Evolutionary conservation across 2,797 vertebrate genomes (phyloP).

Genomic region (Myripristis jacobus): DNA sequence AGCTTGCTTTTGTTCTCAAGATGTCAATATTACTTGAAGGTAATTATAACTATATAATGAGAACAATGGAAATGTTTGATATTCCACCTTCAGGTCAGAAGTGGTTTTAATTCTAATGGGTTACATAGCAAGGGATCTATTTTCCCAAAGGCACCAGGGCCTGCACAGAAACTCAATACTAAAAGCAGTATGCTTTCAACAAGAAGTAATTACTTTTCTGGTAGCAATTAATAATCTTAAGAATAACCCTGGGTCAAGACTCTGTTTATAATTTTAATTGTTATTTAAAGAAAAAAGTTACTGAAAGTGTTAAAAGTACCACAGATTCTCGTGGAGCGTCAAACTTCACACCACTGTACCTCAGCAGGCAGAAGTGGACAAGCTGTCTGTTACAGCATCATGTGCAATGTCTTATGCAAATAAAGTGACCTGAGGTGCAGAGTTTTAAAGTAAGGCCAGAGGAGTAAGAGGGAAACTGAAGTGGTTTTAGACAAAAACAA

Average conservation of each 20-base stretch:
- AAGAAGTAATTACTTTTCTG: slow-evolving; percentile 66
- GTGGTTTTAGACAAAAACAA: slow-evolving; percentile 72
- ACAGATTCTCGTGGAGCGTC: slow-evolving; percentile 35
- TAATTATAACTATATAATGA: slow-evolving; percentile 69
- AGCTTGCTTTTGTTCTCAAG: slow-evolving; percentile 37
- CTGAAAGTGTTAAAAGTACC: slow-evolving; percentile 50
- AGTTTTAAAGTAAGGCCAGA: slow-evolving; percentile 70
- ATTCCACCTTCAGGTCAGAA: slow-evolving; percentile 65
- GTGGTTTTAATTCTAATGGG: slow-evolving; percentile 60
- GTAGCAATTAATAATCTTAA: slow-evolving; percentile 73
- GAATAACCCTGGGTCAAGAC: slow-evolving; percentile 72
- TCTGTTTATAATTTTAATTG: slow-evolving; percentile 65
- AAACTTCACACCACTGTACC: slow-evolving; percentile 20
- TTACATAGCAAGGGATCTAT: slow-evolving; percentile 50
- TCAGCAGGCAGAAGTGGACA: slow-evolving; percentile 36
- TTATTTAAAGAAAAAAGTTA: slow-evolving; percentile 55
- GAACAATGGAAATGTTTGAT: slow-evolving; percentile 59
- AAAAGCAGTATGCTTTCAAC: slow-evolving; percentile 58
- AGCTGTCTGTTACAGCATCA: slow-evolving; percentile 64
- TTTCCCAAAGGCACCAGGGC: slow-evolving; percentile 42
- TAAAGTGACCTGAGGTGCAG: slow-evolving; percentile 69
- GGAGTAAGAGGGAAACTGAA: slow-evolving; percentile 61
- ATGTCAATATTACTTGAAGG: slow-evolving; percentile 45
- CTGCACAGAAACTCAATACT: slow-evolving; percentile 30
- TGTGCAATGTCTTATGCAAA: slow-evolving; percentile 66